Percentiles rank a stretch among this genome's conserved stretches.
Evolutionary conservation across 2,113 vertebrate genomes (phyloP).

Genomic region (Lophius piscatorius): DNA sequence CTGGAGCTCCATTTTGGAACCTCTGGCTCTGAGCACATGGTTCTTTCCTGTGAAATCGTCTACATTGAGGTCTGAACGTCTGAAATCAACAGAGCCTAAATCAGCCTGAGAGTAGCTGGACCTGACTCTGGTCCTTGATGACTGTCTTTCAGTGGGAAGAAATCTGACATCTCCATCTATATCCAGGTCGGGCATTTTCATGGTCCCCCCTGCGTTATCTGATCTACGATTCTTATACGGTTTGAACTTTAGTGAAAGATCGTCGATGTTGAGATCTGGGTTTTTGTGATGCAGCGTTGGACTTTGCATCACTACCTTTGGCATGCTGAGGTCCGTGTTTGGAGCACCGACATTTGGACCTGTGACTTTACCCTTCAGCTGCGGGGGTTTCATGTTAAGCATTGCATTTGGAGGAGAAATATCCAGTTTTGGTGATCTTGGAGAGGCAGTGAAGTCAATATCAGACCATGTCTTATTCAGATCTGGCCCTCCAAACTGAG

Average conservation of each 20-base stretch:
- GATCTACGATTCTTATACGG: constrained; percentile 39
- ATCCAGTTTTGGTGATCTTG: constrained; percentile 23
- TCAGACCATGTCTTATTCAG: constrained; percentile 15
- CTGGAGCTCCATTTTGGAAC: constrained; percentile 26
- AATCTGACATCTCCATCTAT: constrained; percentile 42
- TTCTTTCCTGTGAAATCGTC: constrained; percentile 67
- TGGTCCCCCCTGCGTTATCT: constrained; percentile 31
- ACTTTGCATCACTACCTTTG: constrained; percentile 20
- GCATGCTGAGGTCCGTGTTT: constrained; percentile 29
- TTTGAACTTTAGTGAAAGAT: constrained; percentile 35
- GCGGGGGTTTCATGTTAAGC: constrained; percentile 32
- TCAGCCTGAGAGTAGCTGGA: constrained; percentile 36
- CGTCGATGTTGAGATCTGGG: constrained; percentile 44
- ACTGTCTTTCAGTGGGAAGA: constrained; percentile 1
- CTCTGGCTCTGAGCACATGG: constrained; percentile 56
- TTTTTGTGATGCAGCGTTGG: constrained; percentile 38
- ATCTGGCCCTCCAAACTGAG: constrained; percentile 39
- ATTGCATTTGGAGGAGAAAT: constrained; percentile 49
- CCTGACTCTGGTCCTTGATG: constrained; percentile 15
- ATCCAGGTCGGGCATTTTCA: constrained; percentile 52
- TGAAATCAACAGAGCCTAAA: constrained; percentile 30
- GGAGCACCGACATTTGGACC: constrained; percentile 34
- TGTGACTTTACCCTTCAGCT: constrained; percentile 29
- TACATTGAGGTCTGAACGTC: constrained; percentile 68
- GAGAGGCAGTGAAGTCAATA: constrained; percentile 48